Base-by-base conservation (phyloP, 1,140 invertebrate genomes). In the Phortica variegata region DNA sequence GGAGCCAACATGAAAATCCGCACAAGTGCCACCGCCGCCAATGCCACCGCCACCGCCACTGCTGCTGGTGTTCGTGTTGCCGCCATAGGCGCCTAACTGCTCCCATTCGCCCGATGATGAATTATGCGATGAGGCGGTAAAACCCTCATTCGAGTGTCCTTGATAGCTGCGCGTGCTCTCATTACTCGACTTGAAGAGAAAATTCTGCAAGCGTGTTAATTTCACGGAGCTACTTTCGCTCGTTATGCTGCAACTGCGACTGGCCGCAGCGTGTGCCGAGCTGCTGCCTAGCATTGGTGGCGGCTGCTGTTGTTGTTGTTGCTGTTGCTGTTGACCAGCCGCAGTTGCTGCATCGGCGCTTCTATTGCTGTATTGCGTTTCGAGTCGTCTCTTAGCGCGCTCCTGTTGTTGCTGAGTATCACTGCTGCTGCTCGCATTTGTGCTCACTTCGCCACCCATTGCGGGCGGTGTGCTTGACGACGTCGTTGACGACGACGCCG, bases 41-140 rank as follows among this genome's bases (percentile, higher is more conserved):
- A 66, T 55, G 2, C 43, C 37, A 0, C 51, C 59, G 8, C 47
- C 60, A 18, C 42, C 43, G 8, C 49, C 56, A 37, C 51, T 55
- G 46, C 51, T 60, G 23, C 53, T 60, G 16, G 51, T 58, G 2
- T 13, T 39, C 31, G 7, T 12, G 26, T 47, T 9, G 4, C 53
- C 51, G 16, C 18, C 18, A 34, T 65, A 62, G 12, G 58, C 53
- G 12, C 65, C 65, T 37, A 73, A 23, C 42, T 73, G 71, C 20
- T 73, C 70, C 70, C 70, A 73, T 34, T 73, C 70, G 0, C 70
- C 70, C 1, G 70, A 73, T 12, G 70, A 73, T 7, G 70, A 73
- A 26, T 73, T 73, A 36, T 60, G 65, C 23, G 70, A 73, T 39
- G 70, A 73, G 5, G 57, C 65, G 0, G 70, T 73, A 33, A 73